Percentiles rank a stretch among this genome's conserved stretches.
phyloP scores from a whole-genome alignment of 1,140 invertebrate species.

The Drosophila saltans region DNA sequence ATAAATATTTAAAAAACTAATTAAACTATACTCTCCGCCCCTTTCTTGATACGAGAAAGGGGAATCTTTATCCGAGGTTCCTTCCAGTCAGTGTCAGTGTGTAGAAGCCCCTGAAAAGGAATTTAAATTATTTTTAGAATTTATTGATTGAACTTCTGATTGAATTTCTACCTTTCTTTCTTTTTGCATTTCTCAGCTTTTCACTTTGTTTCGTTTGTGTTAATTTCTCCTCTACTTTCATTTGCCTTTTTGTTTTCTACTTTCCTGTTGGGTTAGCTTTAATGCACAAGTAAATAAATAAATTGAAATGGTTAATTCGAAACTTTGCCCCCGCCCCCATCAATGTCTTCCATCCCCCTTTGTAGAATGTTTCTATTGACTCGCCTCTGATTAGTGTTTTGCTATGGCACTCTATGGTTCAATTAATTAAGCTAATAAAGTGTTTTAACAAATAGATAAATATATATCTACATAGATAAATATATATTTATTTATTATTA shows the following conservation, averaged over 20 bases:
- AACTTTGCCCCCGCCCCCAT: background rate
- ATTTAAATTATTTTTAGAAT: no score
- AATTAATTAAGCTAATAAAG: constrained; percentile 7
- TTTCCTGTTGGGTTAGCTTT: background rate
- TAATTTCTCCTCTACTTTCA: no score
- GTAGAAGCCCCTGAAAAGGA: no score
- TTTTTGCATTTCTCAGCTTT: no score
- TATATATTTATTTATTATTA: constrained; percentile 5
- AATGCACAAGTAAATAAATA: background rate
- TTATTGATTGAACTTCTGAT: no score
- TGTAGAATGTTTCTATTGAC: background rate
- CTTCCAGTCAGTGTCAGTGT: no score
- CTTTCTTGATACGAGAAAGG: no score
- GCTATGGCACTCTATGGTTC: background rate
- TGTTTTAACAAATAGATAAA: constrained; percentile 1
- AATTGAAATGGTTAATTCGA: background rate
- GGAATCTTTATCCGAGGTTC: no score
- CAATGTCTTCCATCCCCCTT: background rate
- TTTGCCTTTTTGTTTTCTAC: background rate
- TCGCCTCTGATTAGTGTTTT: background rate
- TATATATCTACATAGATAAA: background rate
- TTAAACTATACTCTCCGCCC: no score
- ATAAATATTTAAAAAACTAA: no score
- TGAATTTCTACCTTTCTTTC: no score
- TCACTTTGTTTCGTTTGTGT: no score